Conservation (phyloP, 2,113 vertebrate genomes). For the Boulengeromyrus knoepffleri region DNA sequence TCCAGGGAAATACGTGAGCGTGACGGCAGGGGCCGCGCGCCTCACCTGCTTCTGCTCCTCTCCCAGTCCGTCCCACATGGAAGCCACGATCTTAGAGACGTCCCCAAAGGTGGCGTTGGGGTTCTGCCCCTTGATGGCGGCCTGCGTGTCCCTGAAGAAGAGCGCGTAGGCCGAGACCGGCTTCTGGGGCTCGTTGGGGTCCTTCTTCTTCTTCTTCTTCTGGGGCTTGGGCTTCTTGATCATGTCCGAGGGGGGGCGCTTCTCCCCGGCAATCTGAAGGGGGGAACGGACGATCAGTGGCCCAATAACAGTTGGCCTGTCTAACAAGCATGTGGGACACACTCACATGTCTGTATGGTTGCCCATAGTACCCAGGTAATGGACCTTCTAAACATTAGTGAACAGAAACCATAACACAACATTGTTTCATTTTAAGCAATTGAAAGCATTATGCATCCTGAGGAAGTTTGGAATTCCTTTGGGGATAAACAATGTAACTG, state of each 20-base stretch:
- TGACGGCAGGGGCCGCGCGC: not conserved
- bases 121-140: constrained; percentile 90
- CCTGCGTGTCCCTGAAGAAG: constrained; percentile 94
- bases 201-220: constrained; percentile 98
- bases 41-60: constrained; percentile 93
- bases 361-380: not conserved
- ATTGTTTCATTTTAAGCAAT: not conserved
- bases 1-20: not conserved
- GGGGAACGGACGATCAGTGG: not conserved
- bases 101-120: constrained; percentile 92
- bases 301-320: not conserved
- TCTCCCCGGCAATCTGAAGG: constrained; percentile 71
- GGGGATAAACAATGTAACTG: not conserved
- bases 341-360: not conserved
- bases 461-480: not conserved
- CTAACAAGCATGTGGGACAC: not conserved
- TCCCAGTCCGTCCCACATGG: constrained; percentile 93
- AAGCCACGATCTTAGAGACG: constrained; percentile 91
- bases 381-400: not conserved
- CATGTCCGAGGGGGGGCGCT: constrained; percentile 77
- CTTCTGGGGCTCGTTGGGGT: constrained; percentile 85
- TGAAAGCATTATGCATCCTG: not conserved
- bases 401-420: not conserved
- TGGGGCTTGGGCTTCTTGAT: constrained; percentile 92
- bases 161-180: constrained; percentile 89